These are phyloP conservation scores for Drosophila nigritarsus DNA, from an alignment of 2,888 invertebrate genomes.

Conservation along the genomic window DNA sequence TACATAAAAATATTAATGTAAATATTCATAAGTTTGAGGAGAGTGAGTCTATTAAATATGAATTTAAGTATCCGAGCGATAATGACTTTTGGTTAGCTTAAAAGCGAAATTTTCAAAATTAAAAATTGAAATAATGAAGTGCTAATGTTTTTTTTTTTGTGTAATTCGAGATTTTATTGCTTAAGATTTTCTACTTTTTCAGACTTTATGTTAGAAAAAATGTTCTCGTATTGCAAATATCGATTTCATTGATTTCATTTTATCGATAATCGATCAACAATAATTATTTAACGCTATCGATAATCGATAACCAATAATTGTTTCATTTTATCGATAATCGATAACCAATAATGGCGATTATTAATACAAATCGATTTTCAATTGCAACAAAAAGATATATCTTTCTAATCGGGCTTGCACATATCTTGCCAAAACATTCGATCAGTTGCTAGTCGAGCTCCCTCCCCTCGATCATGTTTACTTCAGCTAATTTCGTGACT, in stretches of 20 bases:
- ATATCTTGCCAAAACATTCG: not conserved
- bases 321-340: not conserved
- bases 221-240: not conserved
- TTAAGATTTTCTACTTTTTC: not conserved
- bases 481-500: not conserved
- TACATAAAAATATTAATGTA: constrained; percentile 7
- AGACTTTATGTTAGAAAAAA: not conserved
- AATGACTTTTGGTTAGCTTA: not conserved
- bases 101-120: not conserved
- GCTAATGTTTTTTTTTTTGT: not conserved
- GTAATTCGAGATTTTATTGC: not conserved
- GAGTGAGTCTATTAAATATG: not conserved
- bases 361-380: not conserved
- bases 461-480: not conserved
- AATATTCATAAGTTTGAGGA: constrained; percentile 8
- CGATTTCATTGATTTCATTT: too few species aligned
- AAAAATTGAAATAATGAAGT: not conserved
- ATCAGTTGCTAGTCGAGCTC: not conserved
- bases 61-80: not conserved
- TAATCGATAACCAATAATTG: not conserved
- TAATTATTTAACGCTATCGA: too few species aligned
- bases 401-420: not conserved
- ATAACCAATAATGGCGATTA: too few species aligned
- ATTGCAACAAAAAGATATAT: not conserved
- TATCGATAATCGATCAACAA: not conserved